Percentiles rank a stretch among this genome's conserved stretches.
Conservation (phyloP, 2,113 vertebrate genomes). For the Microtus pennsylvanicus region DNA sequence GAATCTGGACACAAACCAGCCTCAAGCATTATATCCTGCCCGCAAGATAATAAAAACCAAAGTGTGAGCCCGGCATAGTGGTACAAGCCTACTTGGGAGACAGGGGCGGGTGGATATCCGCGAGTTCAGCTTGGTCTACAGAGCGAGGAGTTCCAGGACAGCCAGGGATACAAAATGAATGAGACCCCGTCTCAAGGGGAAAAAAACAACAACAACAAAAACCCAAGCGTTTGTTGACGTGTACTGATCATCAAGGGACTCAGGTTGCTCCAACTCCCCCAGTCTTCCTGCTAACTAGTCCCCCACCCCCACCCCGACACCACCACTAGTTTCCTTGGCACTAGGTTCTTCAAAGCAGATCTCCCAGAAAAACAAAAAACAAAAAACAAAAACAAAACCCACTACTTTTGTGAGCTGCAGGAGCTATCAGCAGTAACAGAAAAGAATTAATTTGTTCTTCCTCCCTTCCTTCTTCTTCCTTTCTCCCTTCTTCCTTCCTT, state of each 20-base stretch:
- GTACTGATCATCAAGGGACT: background rate
- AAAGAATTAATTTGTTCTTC: background rate
- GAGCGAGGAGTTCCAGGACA: background rate
- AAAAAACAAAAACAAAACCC: too few species aligned
- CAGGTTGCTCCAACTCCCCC: background rate
- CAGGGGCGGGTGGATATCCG: background rate
- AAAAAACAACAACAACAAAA: background rate
- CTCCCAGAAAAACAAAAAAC: background rate
- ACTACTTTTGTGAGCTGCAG: background rate
- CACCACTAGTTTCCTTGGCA: fast-evolving
- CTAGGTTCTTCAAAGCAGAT: background rate
- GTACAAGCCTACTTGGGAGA: background rate
- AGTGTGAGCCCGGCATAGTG: background rate
- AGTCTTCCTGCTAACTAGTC: background rate
- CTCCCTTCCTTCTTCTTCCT: too few species aligned
- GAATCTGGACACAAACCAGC: background rate
- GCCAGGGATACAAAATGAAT: background rate
- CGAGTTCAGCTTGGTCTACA: background rate
- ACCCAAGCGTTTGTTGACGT: background rate
- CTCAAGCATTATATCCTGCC: background rate
- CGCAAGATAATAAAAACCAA: background rate
- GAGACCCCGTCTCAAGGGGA: background rate
- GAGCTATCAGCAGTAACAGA: background rate
- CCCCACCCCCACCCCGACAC: too few species aligned
- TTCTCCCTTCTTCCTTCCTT: too few species aligned